phyloP scores from a whole-genome alignment of 2,797 vertebrate genomes.

The Selene dorsalis region DNA sequence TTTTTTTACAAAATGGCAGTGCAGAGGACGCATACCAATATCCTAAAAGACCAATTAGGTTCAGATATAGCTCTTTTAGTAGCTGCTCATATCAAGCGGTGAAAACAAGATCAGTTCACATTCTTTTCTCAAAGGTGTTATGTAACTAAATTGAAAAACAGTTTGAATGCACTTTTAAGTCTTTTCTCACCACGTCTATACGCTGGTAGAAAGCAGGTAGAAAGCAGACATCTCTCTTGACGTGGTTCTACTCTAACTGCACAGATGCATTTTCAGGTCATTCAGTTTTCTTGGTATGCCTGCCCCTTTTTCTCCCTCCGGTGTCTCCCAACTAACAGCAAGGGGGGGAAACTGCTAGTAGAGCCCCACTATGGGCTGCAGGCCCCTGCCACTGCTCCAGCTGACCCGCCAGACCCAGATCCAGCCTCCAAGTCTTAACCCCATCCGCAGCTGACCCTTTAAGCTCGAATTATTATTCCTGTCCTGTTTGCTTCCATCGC shows the following conservation, averaged over 20 bases:
- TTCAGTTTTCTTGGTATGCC: conserved; percentile 59
- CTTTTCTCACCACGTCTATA: background rate
- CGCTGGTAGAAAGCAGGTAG: background rate
- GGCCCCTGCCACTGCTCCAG: conserved; percentile 75
- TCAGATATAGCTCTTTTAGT: background rate
- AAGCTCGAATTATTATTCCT: conserved; percentile 46
- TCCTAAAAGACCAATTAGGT: background rate
- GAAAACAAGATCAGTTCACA: conserved; percentile 7
- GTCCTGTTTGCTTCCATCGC: conserved; percentile 35
- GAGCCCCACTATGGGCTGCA: conserved; percentile 74
- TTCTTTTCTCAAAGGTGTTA: background rate
- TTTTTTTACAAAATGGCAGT: background rate
- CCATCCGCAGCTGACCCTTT: conserved; percentile 47
- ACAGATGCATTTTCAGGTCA: conserved; percentile 65
- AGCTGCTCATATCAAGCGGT: background rate
- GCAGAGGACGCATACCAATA: background rate
- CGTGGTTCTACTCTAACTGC: conserved; percentile 35
- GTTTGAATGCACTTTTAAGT: background rate
- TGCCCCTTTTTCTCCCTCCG: conserved; percentile 52
- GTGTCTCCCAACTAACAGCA: conserved; percentile 63
- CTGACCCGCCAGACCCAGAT: conserved; percentile 66
- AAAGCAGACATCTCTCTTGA: conserved; percentile 14
- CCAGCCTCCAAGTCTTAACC: conserved; percentile 52
- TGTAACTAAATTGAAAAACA: background rate
- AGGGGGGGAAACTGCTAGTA: conserved; percentile 67